A percentile compares a stretch with the other conserved stretches of the same genome.
These are phyloP conservation scores for Thymelicus acteon DNA, from an alignment of 2,888 invertebrate species.

Conservation along the genomic window DNA sequence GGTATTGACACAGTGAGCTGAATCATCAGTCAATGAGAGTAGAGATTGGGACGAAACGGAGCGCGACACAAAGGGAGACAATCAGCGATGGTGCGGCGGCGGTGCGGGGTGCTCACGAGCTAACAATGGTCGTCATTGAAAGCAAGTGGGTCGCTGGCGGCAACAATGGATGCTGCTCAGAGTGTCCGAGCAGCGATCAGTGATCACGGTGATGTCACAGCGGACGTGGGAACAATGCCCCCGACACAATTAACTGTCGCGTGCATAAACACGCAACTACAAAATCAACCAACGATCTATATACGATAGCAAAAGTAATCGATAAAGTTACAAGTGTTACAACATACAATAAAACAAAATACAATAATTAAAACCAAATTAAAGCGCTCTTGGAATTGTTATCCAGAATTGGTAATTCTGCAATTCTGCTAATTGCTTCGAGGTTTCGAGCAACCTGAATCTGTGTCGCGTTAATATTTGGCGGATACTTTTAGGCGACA, in stretches of 20 bases:
- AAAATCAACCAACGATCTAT: constrained; percentile 6
- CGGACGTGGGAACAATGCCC: constrained; percentile 69
- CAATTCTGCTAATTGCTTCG: too few relatives aligned
- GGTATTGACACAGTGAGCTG: constrained; percentile 33
- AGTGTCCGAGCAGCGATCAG: constrained; percentile 46
- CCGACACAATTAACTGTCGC: constrained; percentile 58
- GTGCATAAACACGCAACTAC: constrained; percentile 26
- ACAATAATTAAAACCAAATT: too few relatives aligned
- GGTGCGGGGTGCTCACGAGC: constrained; percentile 48
- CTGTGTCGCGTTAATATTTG: too few relatives aligned
- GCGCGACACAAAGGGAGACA: constrained; percentile 43
- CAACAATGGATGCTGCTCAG: constrained; percentile 60
- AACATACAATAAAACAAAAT: too few relatives aligned
- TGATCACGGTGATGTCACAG: constrained; percentile 59
- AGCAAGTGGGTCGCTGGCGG: constrained; percentile 56
- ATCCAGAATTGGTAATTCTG: too few relatives aligned
- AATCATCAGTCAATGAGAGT: constrained; percentile 25
- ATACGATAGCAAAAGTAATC: neutral
- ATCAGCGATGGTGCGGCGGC: constrained; percentile 46
- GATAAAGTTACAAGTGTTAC: too few relatives aligned
- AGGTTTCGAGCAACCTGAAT: too few relatives aligned
- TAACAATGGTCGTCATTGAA: constrained; percentile 59
- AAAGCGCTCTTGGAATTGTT: too few relatives aligned
- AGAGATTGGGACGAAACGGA: constrained; percentile 13
- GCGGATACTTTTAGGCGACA: too few relatives aligned